These are phyloP conservation scores for Catostomus latipinnis DNA, from an alignment of 2,797 vertebrate genomes.

Conservation along the genomic window DNA sequence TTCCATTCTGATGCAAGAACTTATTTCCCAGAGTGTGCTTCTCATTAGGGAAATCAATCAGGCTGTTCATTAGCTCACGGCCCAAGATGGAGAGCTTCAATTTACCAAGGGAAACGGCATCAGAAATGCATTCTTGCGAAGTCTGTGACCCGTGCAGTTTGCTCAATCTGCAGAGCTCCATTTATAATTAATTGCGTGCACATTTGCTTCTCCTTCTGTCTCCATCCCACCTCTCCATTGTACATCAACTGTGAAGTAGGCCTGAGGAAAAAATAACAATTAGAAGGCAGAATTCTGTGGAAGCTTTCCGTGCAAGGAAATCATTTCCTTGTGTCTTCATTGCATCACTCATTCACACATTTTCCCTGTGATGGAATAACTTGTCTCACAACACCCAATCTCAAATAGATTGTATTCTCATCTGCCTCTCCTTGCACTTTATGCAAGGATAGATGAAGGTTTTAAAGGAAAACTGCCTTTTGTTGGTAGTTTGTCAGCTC, in stretches of 20 bases:
- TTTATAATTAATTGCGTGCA: conserved; percentile 56
- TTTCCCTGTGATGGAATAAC: conserved; percentile 32
- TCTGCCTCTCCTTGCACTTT: background rate
- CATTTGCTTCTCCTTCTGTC: conserved; percentile 33
- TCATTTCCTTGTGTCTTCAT: conserved; percentile 62
- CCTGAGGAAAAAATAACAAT: conserved; percentile 57
- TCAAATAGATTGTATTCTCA: conserved; percentile 26
- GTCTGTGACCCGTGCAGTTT: conserved; percentile 55
- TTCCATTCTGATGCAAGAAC: conserved; percentile 47
- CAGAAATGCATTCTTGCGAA: conserved; percentile 42
- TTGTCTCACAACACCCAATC: conserved; percentile 18
- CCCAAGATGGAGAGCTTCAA: conserved; percentile 50
- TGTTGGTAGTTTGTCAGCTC: conserved; percentile 49
- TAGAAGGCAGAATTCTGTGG: conserved; percentile 55
- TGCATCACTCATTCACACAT: conserved; percentile 47
- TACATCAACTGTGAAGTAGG: conserved; percentile 42
- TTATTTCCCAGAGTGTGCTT: conserved; percentile 56
- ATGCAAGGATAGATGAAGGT: conserved; percentile 30
- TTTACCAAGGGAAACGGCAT: conserved; percentile 41
- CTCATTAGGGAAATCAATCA: conserved; percentile 62
- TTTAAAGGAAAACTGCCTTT: conserved; percentile 16
- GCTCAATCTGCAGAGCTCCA: conserved; percentile 54
- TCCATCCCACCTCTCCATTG: conserved; percentile 27
- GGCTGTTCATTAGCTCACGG: conserved; percentile 55
- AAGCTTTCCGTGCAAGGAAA: conserved; percentile 59